Evolutionary conservation across 2,113 vertebrate genomes (phyloP).

Genomic region (Platycercus adscitus): DNA sequence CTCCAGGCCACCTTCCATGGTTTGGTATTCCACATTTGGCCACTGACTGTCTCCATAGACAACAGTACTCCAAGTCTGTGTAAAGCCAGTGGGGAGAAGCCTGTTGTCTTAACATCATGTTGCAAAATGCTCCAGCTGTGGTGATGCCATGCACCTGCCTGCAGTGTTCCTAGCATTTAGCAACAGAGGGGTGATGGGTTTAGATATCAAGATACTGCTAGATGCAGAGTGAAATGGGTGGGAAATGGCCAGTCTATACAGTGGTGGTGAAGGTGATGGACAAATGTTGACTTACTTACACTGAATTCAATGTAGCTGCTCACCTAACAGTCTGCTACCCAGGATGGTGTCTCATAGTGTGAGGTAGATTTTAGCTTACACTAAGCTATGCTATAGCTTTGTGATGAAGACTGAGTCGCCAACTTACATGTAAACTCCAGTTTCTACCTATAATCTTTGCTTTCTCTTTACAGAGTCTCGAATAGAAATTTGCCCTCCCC

Average conservation of each 20-base stretch:
- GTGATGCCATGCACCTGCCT: fast-evolving
- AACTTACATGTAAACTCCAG: neutral
- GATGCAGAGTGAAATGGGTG: neutral
- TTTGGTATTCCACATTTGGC: neutral
- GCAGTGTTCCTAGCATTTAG: neutral
- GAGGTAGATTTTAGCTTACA: neutral
- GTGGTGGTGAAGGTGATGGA: neutral
- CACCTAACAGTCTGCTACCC: neutral
- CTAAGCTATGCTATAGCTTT: neutral
- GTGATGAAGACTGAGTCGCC: neutral
- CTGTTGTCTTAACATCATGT: fast-evolving
- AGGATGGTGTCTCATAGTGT: fast-evolving
- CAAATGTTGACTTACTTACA: neutral
- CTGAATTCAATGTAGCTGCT: neutral
- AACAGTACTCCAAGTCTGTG: fast-evolving
- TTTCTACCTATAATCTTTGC: neutral
- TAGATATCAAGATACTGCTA: neutral
- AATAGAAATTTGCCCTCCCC: neutral
- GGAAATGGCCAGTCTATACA: neutral
- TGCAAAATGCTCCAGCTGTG: neutral
- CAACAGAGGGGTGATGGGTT: neutral
- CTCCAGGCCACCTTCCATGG: neutral
- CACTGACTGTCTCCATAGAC: neutral
- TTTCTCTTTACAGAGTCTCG: neutral
- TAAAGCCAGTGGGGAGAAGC: neutral